A percentile compares a stretch with the other conserved stretches of the same genome.
Conservation (phyloP, 2,888 invertebrate species). For the Tromatobia lineatoria region DNA sequence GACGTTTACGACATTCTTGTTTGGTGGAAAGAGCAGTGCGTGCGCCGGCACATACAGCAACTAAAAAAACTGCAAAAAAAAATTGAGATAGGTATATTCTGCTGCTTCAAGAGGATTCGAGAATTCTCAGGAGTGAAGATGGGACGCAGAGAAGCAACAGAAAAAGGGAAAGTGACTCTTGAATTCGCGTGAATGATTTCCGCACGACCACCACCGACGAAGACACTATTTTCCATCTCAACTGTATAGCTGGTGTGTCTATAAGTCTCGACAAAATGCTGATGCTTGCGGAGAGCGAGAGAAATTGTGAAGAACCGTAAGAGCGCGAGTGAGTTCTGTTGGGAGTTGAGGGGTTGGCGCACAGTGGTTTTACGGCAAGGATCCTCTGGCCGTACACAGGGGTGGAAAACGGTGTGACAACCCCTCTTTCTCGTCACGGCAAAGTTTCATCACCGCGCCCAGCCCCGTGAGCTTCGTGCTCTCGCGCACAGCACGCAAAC, state of each 20-base stretch:
- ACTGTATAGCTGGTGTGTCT: background rate
- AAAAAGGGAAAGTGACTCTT: slow-evolving; percentile 24
- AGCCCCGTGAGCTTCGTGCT: slow-evolving; percentile 63
- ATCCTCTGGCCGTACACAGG: slow-evolving; percentile 47
- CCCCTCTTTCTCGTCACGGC: slow-evolving; percentile 84
- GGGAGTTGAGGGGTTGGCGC: slow-evolving; percentile 51
- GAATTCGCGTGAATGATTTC: slow-evolving; percentile 25
- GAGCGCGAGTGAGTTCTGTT: slow-evolving; percentile 15
- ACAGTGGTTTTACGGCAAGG: slow-evolving; percentile 65
- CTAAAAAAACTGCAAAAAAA: slow-evolving; percentile 31
- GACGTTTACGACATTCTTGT: slow-evolving; percentile 69
- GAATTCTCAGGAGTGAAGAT: slow-evolving; percentile 37
- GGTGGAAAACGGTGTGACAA: slow-evolving; percentile 79
- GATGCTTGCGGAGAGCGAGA: slow-evolving; percentile 13
- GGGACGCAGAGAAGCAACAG: background rate
- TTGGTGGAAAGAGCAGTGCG: slow-evolving; percentile 57
- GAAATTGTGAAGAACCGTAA: slow-evolving; percentile 19
- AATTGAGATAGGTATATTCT: slow-evolving; percentile 48
- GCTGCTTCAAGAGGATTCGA: slow-evolving; percentile 33
- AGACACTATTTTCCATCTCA: background rate
- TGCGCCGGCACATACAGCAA: slow-evolving; percentile 28
- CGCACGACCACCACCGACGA: background rate
- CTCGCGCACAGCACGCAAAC: slow-evolving; percentile 78
- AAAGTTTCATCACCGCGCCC: slow-evolving; percentile 84
- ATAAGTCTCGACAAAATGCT: slow-evolving; percentile 1